These are phyloP conservation scores for Pseudopodoces humilis DNA, from an alignment of 2,113 vertebrate species.

Conservation along the genomic window DNA sequence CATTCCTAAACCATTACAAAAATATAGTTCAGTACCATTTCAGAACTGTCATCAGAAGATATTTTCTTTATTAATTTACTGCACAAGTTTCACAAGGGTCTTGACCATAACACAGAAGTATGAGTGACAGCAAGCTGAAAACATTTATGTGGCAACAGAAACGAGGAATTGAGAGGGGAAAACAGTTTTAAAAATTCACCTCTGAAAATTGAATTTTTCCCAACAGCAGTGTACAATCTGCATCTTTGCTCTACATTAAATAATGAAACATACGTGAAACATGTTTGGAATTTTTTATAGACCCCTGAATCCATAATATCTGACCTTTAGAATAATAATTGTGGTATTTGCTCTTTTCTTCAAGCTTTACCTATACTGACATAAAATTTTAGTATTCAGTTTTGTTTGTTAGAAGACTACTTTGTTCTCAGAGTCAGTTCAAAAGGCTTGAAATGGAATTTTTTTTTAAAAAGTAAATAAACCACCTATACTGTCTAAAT, in stretches of 20 bases:
- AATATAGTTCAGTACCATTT: neutral
- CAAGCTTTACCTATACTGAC: neutral
- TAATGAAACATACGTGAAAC: neutral
- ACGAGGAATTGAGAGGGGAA: neutral
- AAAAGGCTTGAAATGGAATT: neutral
- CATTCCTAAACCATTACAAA: neutral
- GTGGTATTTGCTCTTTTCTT: neutral
- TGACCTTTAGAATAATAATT: neutral
- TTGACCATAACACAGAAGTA: neutral
- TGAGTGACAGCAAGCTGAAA: neutral
- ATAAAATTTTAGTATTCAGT: neutral
- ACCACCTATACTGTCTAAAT: neutral
- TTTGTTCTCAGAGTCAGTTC: neutral
- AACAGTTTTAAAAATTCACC: neutral
- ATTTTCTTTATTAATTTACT: neutral
- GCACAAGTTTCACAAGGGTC: neutral
- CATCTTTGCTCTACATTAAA: neutral
- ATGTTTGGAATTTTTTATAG: neutral
- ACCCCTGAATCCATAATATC: neutral
- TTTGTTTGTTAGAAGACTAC: neutral
- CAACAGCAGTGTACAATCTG: neutral
- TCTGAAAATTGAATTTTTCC: neutral
- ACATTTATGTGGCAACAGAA: neutral
- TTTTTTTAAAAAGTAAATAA: neutral
- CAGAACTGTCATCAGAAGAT: neutral